Percentiles rank a stretch among this genome's conserved stretches.
Evolutionary conservation across 2,888 invertebrate species (phyloP).

Genomic region (Hypsopygia costalis): DNA sequence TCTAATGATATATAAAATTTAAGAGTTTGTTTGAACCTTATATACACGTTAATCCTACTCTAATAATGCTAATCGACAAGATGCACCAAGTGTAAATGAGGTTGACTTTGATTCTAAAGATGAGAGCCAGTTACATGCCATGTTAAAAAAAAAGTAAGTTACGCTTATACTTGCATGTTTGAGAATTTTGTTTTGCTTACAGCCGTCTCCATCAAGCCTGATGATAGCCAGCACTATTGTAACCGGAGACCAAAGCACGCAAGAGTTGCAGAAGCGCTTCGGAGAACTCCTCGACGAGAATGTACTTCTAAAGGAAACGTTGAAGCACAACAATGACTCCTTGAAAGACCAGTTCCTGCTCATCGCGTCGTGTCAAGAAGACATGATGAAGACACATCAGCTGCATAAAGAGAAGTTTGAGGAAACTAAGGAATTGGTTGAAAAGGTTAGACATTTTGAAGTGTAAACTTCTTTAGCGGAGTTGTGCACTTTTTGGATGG

Average conservation of each 20-base stretch:
- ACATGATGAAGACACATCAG: conserved; percentile 81
- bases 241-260: conserved; percentile 57
- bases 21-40: too few species aligned
- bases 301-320: conserved; percentile 78
- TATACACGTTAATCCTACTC: too few species aligned
- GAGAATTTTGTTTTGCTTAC: conserved; percentile 23
- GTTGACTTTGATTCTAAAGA: too few species aligned
- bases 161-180: too few species aligned
- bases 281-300: conserved; percentile 80
- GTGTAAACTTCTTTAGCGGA: too few species aligned
- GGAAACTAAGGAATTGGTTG: conserved; percentile 82
- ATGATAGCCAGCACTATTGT: conserved; percentile 69
- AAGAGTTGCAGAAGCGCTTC: conserved; percentile 73
- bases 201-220: conserved; percentile 68
- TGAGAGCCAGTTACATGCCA: too few species aligned
- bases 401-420: conserved; percentile 84
- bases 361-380: conserved; percentile 83
- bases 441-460: conserved; percentile 53
- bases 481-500: too few species aligned
- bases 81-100: too few species aligned
- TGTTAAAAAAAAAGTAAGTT: too few species aligned
- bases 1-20: too few species aligned
- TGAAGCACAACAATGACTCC: conserved; percentile 83
- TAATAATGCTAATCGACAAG: too few species aligned
- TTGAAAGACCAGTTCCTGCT: conserved; percentile 84